A percentile compares a stretch with the other conserved stretches of the same genome.
phyloP scores from a whole-genome alignment of 2,113 vertebrate genomes.

The Varanus salvator region DNA sequence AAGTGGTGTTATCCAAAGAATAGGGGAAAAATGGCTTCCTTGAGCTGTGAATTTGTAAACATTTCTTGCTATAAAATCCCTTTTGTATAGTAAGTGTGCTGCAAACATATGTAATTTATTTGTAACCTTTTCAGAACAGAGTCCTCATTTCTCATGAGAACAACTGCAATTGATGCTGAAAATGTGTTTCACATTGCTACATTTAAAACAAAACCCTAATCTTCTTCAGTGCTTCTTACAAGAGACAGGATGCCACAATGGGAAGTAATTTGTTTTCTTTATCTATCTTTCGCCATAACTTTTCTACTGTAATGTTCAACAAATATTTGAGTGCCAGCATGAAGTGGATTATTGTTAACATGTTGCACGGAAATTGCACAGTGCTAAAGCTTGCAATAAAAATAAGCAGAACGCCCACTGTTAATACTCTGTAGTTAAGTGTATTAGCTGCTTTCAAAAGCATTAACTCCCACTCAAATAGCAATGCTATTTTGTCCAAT shows the following conservation, averaged over 20 bases:
- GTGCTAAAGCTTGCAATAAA: constrained; percentile 73
- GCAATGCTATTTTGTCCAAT: constrained; percentile 64
- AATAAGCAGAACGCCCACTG: constrained; percentile 75
- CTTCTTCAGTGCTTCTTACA: constrained; percentile 19
- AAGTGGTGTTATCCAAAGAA: neutral
- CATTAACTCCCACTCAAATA: constrained; percentile 74
- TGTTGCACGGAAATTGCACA: constrained; percentile 71
- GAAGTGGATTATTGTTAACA: constrained; percentile 73
- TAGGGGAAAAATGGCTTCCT: neutral
- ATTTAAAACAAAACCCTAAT: constrained; percentile 38
- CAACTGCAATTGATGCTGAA: constrained; percentile 26
- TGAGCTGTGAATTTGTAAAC: constrained; percentile 1
- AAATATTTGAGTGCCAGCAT: constrained; percentile 72
- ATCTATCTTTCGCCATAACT: constrained; percentile 54
- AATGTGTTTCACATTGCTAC: constrained; percentile 29
- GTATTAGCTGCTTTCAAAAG: constrained; percentile 74
- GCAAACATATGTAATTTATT: neutral
- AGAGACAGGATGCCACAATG: constrained; percentile 13
- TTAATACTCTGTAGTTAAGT: constrained; percentile 69
- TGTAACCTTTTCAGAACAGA: constrained; percentile 10
- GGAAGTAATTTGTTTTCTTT: constrained; percentile 4
- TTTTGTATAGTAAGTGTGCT: constrained; percentile 23
- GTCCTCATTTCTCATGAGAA: constrained; percentile 43
- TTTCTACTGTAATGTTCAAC: constrained; percentile 66
- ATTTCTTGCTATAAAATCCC: neutral